These are phyloP conservation scores for Eclectus roratus DNA, from an alignment of 2,113 vertebrate species.

Conservation along the genomic window DNA sequence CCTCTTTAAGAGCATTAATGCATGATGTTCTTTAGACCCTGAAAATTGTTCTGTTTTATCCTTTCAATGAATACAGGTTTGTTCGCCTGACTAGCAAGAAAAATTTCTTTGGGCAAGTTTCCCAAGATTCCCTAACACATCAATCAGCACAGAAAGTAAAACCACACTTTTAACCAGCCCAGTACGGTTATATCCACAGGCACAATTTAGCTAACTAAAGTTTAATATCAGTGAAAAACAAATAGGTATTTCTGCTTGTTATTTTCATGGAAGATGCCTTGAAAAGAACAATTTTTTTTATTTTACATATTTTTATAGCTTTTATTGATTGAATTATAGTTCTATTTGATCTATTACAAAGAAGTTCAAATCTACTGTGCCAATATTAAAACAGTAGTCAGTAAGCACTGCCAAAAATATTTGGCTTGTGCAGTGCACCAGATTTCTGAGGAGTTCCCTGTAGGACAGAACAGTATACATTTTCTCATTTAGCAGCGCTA, in stretches of 20 bases:
- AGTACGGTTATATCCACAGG: neutral
- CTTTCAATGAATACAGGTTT: neutral
- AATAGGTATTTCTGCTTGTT: neutral
- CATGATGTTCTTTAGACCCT: neutral
- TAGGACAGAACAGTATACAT: neutral
- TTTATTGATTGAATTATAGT: neutral
- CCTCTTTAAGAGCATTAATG: neutral
- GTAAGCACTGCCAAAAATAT: neutral
- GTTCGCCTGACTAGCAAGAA: neutral
- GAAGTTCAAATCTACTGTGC: neutral
- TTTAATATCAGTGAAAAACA: neutral
- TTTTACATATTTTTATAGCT: neutral
- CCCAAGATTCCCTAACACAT: neutral
- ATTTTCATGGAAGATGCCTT: neutral
- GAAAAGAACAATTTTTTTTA: neutral
- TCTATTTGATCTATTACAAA: neutral
- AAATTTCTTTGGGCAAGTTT: neutral
- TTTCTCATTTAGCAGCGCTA: neutral
- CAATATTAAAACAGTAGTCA: neutral
- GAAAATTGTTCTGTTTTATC: neutral
- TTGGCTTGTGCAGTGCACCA: neutral
- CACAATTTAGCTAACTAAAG: neutral
- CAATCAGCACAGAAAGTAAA: neutral
- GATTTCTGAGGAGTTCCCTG: neutral
- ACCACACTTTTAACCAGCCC: neutral